Evolutionary conservation across 2,113 vertebrate genomes (phyloP).

Genomic region (Anguilla japonica): DNA sequence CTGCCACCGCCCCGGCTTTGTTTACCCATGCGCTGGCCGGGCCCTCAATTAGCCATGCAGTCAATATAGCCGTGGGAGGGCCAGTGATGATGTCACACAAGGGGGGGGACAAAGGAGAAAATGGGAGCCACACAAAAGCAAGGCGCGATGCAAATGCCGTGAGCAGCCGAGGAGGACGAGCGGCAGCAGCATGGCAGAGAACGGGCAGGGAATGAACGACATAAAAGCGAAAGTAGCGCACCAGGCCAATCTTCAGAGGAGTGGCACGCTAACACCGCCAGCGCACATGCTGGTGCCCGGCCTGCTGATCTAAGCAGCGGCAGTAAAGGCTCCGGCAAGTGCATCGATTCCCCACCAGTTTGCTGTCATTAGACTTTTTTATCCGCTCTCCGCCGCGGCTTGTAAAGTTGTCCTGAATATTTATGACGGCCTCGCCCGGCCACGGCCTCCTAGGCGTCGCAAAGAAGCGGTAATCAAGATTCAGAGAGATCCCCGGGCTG

Average conservation of each 20-base stretch:
- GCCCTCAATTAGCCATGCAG: constrained; percentile 76
- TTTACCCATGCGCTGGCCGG: constrained; percentile 64
- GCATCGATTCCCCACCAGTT: constrained; percentile 56
- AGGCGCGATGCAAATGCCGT: constrained; percentile 3
- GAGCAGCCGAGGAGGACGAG: background rate
- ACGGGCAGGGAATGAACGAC: background rate
- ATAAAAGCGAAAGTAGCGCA: background rate
- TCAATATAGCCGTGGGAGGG: constrained; percentile 80
- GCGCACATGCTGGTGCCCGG: background rate
- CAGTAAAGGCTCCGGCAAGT: constrained; percentile 36
- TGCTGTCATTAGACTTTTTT: constrained; percentile 58
- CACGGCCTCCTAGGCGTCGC: constrained; percentile 67
- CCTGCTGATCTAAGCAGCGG: constrained; percentile 37
- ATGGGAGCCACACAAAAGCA: constrained; percentile 36
- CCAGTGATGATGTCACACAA: constrained; percentile 54
- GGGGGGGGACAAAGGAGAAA: constrained; percentile 34
- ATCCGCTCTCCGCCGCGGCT: constrained; percentile 63
- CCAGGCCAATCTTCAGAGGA: background rate
- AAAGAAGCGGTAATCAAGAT: constrained; percentile 73
- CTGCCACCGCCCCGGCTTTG: constrained; percentile 62
- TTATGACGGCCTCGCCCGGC: constrained; percentile 67
- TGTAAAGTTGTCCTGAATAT: constrained; percentile 75
- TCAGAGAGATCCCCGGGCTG: constrained; percentile 51
- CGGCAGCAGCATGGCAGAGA: background rate
- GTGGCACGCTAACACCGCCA: background rate